These are phyloP conservation scores for Brachionus rotundiformis DNA, from an alignment of 1,140 invertebrate species.

Conservation along the genomic window DNA sequence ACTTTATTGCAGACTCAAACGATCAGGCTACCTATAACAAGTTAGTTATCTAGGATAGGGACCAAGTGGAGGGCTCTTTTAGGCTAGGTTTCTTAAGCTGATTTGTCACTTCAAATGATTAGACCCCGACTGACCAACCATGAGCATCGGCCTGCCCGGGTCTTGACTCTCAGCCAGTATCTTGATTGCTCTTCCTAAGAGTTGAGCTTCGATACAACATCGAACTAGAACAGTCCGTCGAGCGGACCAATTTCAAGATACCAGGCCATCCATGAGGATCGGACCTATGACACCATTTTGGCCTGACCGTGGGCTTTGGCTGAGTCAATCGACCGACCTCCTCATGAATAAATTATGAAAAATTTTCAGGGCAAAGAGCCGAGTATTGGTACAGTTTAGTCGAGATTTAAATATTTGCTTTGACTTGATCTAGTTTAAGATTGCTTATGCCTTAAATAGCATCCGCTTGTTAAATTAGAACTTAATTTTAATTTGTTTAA, in stretches of 20 bases:
- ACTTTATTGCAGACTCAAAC: neutral
- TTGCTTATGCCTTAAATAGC: neutral
- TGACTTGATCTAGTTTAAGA: neutral
- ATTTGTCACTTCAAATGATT: neutral
- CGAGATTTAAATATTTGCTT: neutral
- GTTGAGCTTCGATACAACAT: neutral
- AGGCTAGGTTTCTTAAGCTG: neutral
- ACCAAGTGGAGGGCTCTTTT: neutral
- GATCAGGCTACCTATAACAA: neutral
- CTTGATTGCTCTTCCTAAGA: neutral
- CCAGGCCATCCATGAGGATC: slow-evolving; percentile 3
- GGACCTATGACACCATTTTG: too few relatives aligned
- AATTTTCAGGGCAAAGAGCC: neutral
- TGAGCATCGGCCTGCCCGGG: neutral
- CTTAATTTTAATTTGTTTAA: neutral
- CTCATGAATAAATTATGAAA: neutral
- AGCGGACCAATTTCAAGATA: neutral
- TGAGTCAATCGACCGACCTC: neutral
- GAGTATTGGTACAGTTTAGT: neutral
- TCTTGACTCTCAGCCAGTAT: slow-evolving; percentile 8
- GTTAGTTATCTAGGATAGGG: neutral
- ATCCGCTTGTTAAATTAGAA: neutral
- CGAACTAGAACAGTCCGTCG: neutral
- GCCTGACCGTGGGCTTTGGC: too few relatives aligned
- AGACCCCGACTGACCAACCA: neutral